A percentile compares a stretch with the other conserved stretches of the same genome.
phyloP scores from a whole-genome alignment of 2,113 vertebrate genomes.

The Syngnathoides biaculeatus region DNA sequence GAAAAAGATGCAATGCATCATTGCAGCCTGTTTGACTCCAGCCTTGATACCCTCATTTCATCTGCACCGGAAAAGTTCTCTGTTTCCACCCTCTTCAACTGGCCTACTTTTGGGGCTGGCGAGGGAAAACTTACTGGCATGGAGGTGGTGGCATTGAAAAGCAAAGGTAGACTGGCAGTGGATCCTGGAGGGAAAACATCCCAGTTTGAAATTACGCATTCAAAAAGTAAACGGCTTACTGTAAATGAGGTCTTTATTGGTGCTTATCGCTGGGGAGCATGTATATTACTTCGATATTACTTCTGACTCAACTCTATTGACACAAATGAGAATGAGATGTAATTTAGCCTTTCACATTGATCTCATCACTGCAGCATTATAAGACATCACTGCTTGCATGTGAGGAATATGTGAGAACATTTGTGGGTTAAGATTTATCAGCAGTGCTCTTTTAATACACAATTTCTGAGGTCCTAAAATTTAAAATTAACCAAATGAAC shows the following conservation, averaged over 20 bases:
- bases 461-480: neutral
- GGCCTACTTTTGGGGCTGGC: constrained; percentile 51
- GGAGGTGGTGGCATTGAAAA: constrained; percentile 24
- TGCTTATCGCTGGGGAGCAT: constrained; percentile 28
- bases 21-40: constrained; percentile 53
- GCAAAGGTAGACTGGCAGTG: constrained; percentile 13
- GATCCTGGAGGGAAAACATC: constrained; percentile 22
- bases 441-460: neutral
- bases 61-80: constrained; percentile 36
- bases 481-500: too few relatives aligned
- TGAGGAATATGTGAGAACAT: constrained; percentile 6
- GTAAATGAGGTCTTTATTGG: constrained; percentile 13
- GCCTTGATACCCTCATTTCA: constrained; percentile 53
- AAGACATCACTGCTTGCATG: constrained; percentile 26
- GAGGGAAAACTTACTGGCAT: constrained; percentile 23
- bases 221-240: constrained; percentile 24
- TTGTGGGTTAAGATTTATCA: neutral
- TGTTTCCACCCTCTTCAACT: constrained; percentile 31
- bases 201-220: constrained; percentile 21
- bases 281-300: constrained; percentile 43
- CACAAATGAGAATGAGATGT: constrained; percentile 36
- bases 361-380: constrained; percentile 39
- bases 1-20: constrained; percentile 27
- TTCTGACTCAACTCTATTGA: constrained; percentile 47
- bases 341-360: constrained; percentile 48